phyloP scores from a whole-genome alignment of 2,113 vertebrate genomes.

The Tonatia bakeri region DNA sequence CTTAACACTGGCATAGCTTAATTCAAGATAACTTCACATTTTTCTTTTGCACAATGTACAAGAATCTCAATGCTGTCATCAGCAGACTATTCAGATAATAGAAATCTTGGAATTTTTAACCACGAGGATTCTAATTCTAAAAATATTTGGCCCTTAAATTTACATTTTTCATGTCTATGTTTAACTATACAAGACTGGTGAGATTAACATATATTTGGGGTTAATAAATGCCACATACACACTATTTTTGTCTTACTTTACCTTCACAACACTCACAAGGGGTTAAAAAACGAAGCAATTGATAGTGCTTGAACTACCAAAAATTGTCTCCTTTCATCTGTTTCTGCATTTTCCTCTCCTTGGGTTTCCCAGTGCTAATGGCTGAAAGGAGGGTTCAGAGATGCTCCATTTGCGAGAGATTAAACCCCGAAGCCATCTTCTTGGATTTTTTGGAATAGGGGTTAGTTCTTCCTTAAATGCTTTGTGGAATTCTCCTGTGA shows the following conservation, averaged over 20 bases:
- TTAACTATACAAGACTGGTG: not conserved
- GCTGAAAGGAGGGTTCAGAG: not conserved
- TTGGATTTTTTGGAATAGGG: no score
- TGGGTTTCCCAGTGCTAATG: not conserved
- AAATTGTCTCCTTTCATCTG: not conserved
- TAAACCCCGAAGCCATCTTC: not conserved
- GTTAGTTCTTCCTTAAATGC: no score
- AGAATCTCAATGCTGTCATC: not conserved
- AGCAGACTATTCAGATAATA: not conserved
- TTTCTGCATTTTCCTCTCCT: not conserved
- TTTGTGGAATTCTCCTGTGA: no score
- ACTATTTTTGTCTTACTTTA: not conserved
- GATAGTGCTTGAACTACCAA: not conserved
- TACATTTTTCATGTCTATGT: not conserved
- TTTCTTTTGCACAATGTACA: not conserved
- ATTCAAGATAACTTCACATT: constrained; percentile 35
- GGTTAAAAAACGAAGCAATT: not conserved
- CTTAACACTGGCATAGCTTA: constrained; percentile 29
- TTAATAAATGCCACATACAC: not conserved
- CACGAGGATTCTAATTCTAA: not conserved
- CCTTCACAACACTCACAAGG: not conserved
- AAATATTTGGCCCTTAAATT: not conserved
- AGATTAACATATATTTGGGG: not conserved
- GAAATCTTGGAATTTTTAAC: constrained; percentile 8
- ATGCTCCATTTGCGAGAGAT: not conserved